Percentiles rank a stretch among this genome's conserved stretches.
Evolutionary conservation across 2,888 invertebrate species (phyloP).

Genomic region (Sympetrum striolatum): DNA sequence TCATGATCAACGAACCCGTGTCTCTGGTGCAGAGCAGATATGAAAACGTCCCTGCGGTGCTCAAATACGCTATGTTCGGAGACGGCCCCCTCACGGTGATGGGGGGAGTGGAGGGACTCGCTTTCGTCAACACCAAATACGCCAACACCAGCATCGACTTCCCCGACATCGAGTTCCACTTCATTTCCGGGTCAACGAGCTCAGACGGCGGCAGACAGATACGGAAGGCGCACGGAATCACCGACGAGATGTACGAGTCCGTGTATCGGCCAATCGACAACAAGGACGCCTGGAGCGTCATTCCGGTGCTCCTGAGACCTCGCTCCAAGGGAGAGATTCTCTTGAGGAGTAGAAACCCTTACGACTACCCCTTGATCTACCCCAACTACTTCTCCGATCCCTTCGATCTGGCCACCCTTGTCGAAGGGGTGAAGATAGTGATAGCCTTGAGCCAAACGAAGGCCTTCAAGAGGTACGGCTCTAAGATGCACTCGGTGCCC

Average conservation of each 20-base stretch:
- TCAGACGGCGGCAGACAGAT: constrained; percentile 85
- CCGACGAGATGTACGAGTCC: constrained; percentile 50
- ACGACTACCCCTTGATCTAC: constrained; percentile 87
- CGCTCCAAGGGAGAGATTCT: constrained; percentile 83
- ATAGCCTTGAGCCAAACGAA: constrained; percentile 80
- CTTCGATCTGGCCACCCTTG: constrained; percentile 77
- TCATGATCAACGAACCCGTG: constrained; percentile 77
- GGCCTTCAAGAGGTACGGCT: constrained; percentile 77
- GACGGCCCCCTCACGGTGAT: constrained; percentile 84
- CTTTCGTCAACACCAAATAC: constrained; percentile 87
- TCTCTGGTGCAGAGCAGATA: constrained; percentile 81
- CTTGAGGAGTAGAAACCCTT: constrained; percentile 82
- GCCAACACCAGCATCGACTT: constrained; percentile 80
- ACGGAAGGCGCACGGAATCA: constrained; percentile 76
- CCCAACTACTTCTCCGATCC: constrained; percentile 89
- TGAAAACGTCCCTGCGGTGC: constrained; percentile 78
- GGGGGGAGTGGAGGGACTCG: constrained; percentile 89
- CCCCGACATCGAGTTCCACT: constrained; percentile 90
- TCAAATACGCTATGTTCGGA: constrained; percentile 84
- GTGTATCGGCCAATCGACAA: constrained; percentile 79
- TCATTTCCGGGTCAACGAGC: constrained; percentile 84
- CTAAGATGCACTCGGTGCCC: constrained; percentile 71
- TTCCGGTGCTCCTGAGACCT: constrained; percentile 85
- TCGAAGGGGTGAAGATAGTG: constrained; percentile 86
- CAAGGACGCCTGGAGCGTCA: constrained; percentile 82